Base-by-base conservation (phyloP, 2,113 vertebrate genomes). In the Thermophis baileyi region DNA sequence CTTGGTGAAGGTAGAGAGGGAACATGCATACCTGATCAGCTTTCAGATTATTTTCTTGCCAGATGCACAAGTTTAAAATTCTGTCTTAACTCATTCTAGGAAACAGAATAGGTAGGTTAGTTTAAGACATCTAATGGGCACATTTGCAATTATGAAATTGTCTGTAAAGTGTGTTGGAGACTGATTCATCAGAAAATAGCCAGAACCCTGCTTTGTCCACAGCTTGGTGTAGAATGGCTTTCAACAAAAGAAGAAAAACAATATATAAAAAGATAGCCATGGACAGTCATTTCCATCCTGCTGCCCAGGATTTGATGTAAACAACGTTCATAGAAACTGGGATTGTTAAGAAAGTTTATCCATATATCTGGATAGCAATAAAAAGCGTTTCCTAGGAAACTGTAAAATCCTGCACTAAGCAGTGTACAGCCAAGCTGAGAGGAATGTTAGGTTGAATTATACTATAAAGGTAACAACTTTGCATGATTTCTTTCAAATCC, bases 381-480 rank as follows among this genome's bases (percentile, higher is more conserved):
- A 98, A 98, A 97, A 98, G 97, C 98, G 99, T 99, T 99, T 99
- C 99, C 98, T 99, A 98, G 98, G 98, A 99, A 99, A 99, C 98
- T 97, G 98, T 98, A 98, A 98, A 98, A 98, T 98, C 97, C 98
- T 98, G 98, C 98, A 98, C 98, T 97, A 97, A 98, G 98, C 97
- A 98, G 98, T 88, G 98, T 98, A 98, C 98, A 98, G 98, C 98
- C 98, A 97, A 98, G 98, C 97, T 97, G 97, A 97, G 97, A 98
- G 97, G 97, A 98, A 97, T 97, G 95, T 97, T 96, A 97, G 94
- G 96, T 96, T 96, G 97, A 96, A 96, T 97, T 97, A 95, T 97
- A 97, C 97, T 97, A 97, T 97, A 97, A 97, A 97, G 96, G 96
- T 97, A 97, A 90, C 96, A 97, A 97, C 95, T 98, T 97, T 96